Percentiles rank a stretch among this genome's conserved stretches.
phyloP scores from a whole-genome alignment of 2,113 vertebrate genomes.

The Isurus oxyrinchus region DNA sequence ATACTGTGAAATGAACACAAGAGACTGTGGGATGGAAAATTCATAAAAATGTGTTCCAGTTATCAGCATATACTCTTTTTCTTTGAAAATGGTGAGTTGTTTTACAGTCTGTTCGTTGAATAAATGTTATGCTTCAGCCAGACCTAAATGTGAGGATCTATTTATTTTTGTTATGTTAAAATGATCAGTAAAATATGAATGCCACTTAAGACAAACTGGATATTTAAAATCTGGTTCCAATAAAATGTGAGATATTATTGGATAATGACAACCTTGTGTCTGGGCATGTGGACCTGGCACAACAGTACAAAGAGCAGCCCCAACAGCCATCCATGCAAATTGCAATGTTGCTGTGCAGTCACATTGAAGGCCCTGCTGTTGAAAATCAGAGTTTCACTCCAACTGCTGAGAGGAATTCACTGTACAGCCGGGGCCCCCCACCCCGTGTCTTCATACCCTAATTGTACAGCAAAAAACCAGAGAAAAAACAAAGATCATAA shows the following conservation, averaged over 20 bases:
- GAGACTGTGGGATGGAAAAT: background rate
- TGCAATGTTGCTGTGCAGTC: background rate
- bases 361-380: background rate
- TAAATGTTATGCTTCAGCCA: background rate
- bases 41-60: background rate
- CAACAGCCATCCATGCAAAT: background rate
- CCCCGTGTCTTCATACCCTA: background rate
- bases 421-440: background rate
- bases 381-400: background rate
- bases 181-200: conserved; percentile 6
- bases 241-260: conserved; percentile 32
- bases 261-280: conserved; percentile 33
- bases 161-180: conserved; percentile 27
- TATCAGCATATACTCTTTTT: background rate
- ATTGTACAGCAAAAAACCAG: background rate
- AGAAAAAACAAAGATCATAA: background rate
- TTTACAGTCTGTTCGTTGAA: background rate
- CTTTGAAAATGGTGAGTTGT: background rate
- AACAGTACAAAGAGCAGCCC: background rate
- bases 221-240: conserved; percentile 18
- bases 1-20: background rate
- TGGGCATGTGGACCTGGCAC: background rate
- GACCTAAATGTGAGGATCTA: background rate
- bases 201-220: background rate
- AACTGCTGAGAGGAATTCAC: background rate